Evolutionary conservation across 2,113 vertebrate genomes (phyloP).

Genomic region (Vicugna pacos): DNA sequence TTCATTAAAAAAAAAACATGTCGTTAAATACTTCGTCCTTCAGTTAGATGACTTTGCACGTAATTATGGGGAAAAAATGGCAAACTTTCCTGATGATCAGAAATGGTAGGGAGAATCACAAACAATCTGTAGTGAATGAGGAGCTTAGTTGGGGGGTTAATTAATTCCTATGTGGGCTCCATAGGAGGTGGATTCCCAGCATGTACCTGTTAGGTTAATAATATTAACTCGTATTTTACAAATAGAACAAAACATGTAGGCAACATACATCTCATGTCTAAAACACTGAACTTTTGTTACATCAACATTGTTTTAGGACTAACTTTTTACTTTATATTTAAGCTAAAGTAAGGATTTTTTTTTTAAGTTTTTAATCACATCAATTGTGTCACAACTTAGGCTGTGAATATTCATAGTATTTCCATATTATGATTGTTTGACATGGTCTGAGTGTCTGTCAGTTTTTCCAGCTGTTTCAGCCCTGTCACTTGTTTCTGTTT

Average conservation of each 20-base stretch:
- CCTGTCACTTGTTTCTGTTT: conserved; percentile 77
- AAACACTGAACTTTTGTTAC: not conserved
- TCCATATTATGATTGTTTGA: conserved; percentile 78
- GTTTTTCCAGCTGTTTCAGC: conserved; percentile 81
- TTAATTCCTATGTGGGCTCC: conserved; percentile 16
- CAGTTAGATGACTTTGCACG: conserved; percentile 66
- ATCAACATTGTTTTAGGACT: conserved; percentile 20
- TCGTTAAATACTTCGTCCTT: conserved; percentile 74
- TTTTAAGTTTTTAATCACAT: conserved; percentile 66
- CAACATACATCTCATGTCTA: conserved; percentile 8
- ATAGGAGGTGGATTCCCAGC: conserved; percentile 41
- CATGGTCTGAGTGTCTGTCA: conserved; percentile 82
- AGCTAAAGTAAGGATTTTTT: not conserved
- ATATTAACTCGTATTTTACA: not conserved
- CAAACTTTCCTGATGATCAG: conserved; percentile 69
- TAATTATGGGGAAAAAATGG: conserved; percentile 64
- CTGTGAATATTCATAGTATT: conserved; percentile 78
- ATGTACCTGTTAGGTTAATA: conserved; percentile 58
- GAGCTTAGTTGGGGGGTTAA: conserved; percentile 41
- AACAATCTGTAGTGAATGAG: conserved; percentile 62
- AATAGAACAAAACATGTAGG: not conserved
- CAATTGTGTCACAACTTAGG: conserved; percentile 67
- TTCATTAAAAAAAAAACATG: conserved; percentile 72
- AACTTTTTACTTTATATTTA: conserved; percentile 24
- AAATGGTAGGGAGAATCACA: conserved; percentile 53